Evolutionary conservation across 2,113 vertebrate genomes (phyloP).

Genomic region (Ceyx melanurus): DNA sequence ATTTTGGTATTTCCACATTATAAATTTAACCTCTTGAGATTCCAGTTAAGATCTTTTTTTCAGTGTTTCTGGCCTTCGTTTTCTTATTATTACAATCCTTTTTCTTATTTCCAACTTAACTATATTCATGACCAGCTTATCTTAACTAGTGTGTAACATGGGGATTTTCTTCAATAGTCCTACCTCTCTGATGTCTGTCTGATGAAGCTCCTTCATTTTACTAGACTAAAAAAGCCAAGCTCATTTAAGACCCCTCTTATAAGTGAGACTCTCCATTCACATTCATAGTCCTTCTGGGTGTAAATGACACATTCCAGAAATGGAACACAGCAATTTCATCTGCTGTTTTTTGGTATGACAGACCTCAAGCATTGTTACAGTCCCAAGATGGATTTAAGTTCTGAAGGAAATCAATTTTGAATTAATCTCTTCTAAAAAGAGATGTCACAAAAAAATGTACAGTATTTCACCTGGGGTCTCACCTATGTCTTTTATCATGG

Average conservation of each 20-base stretch:
- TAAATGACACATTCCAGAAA: not conserved
- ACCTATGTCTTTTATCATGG: not conserved
- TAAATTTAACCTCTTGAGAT: not conserved
- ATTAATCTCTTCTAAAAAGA: not conserved
- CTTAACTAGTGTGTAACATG: not conserved
- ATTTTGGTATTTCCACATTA: not conserved
- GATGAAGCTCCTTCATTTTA: not conserved
- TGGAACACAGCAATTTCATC: not conserved
- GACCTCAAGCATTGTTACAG: not conserved
- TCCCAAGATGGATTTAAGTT: not conserved
- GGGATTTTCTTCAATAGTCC: slow-evolving; percentile 3
- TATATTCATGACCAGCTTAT: not conserved
- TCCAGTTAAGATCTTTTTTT: not conserved
- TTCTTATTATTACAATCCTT: not conserved
- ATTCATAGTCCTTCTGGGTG: not conserved
- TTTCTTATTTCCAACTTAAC: slow-evolving; percentile 8
- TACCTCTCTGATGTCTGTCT: not conserved
- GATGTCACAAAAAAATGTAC: not conserved
- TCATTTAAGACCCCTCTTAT: not conserved
- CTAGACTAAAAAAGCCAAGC: not conserved
- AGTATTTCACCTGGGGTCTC: not conserved
- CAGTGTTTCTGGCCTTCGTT: not conserved
- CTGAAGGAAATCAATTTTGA: not conserved
- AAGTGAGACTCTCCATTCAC: not conserved
- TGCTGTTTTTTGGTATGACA: not conserved